Percentiles rank a stretch among this genome's conserved stretches.
These are phyloP conservation scores for Prunella fulvescens DNA, from an alignment of 2,113 vertebrate species.

Conservation along the genomic window DNA sequence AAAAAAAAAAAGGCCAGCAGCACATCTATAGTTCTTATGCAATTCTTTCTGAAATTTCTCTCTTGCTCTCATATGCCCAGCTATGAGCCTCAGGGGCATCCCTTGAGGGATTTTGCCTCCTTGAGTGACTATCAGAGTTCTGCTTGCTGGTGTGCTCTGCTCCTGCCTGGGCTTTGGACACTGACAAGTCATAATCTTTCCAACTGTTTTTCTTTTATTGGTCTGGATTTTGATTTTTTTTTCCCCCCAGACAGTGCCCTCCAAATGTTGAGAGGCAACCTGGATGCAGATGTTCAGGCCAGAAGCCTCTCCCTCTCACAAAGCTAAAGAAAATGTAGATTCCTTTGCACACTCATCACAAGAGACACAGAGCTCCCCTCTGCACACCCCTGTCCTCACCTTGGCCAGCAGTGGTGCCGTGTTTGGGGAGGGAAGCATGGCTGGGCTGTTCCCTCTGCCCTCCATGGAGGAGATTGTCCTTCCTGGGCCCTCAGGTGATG, in stretches of 20 bases:
- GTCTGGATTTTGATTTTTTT: background rate
- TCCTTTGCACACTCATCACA: background rate
- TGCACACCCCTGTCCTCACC: background rate
- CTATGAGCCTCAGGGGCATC: background rate
- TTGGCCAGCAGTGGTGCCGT: background rate
- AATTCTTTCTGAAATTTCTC: background rate
- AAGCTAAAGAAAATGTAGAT: background rate
- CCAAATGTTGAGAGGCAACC: background rate
- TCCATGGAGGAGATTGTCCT: background rate
- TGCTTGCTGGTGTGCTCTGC: background rate
- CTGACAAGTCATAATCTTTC: background rate
- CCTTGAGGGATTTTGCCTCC: background rate
- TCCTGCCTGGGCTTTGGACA: background rate
- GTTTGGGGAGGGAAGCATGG: fast-evolving
- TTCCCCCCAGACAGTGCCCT: background rate
- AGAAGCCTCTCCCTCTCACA: background rate
- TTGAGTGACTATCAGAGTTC: background rate
- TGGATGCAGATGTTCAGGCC: background rate
- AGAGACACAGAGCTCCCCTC: background rate
- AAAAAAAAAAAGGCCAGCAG: fast-evolving
- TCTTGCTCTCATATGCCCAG: background rate
- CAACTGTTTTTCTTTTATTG: background rate
- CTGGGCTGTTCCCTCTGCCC: background rate
- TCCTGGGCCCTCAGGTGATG: background rate
- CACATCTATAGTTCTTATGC: background rate